Base-by-base conservation (phyloP, 2,888 invertebrate genomes). In the Pemphredon lugubris region DNA sequence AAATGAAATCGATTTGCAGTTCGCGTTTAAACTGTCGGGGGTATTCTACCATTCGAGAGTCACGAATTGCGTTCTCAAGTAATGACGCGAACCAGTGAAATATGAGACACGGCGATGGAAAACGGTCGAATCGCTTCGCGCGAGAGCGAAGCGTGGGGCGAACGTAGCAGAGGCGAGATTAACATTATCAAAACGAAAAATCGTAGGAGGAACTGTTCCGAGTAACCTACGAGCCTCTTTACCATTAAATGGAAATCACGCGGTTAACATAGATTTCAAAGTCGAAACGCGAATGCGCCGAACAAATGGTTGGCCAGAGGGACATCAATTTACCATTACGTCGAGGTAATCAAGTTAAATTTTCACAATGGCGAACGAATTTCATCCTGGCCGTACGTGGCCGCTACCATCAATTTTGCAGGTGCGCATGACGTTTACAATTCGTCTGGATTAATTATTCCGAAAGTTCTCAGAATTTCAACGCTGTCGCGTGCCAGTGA, bases 361-460 rank as follows among this genome's bases (percentile, higher is more conserved):
- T 76, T 79, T 76, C 76, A 76, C 79, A 79, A 77, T 79, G 74
- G 64, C 74, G 63, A 76, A 76, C 70, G 76, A 76, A 79, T 79
- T 79, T 79, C 76, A 67, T 59, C 58, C 58, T 51, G 60, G 45
- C 44, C 61, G 45, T 59, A 59, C 63, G n/a, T 66, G 63, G 50
- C 67, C 48, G 60, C 57, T 64, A 68, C 69, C 77, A 82, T 81
- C 82, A 81, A 83, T 83, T 83, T 77, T 73, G 63, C 79, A 73
- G 75, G 73, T 83, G 79, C 74, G 67, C 66, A 65, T 79, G 83
- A 81, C 83, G 64, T 78, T 66, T 73, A 77, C 75, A 73, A 75
- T 77, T 79, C 75, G 75, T 57, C 54, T 58, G 59, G 66, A 79
- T 79, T 79, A 77, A 77, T 77, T 67, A 77, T 72, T 73, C 68